Base-by-base conservation (phyloP, 2,113 vertebrate genomes). In the Antechinus stuartii region DNA sequence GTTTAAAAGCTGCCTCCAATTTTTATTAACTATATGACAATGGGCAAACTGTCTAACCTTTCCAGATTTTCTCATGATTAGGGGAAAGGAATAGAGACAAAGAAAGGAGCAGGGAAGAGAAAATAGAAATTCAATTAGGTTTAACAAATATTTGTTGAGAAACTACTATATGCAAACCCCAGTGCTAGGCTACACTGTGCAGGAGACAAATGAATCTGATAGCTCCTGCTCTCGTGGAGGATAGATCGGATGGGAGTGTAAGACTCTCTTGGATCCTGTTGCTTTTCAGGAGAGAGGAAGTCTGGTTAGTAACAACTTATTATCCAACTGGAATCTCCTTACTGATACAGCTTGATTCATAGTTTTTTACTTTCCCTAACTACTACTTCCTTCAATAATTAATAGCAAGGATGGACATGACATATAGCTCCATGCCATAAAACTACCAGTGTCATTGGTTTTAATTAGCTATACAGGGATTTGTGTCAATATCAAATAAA, bases 391-490 rank as follows among this genome's bases (percentile, higher is more conserved):
- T 35, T 84, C 68, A 84, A 84, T 84, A 84, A 42, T 84, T 84
- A 84, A n/a, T 42, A n/a, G 35, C 68, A 84, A 84, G 68, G 16
- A 84, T 84, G 68, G 68, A 42, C n/a, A 42, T 42, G n/a, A 84
- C 8, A n/a, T 84, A 84, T 42, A n/a, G 19, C 68, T 84, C 19
- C 68, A 84, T 84, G n/a, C n/a, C n/a, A 84, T 6, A 23, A 19
- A 42, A 84, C 68, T 0, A 8, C 68, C 35, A 84, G n/a, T 84
- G 68, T 84, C 68, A 84, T 84, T 42, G n/a, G 19, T 84, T 84
- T 84, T 84, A 84, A 84, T 84, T 84, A 84, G n/a, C 68, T 84
- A 84, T 84, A 84, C 19, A 84, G 68, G 68, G 68, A 84, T 84
- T 84, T 84, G 68, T 42, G 68, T 84, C n/a, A 84, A 42, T 84